Conservation (phyloP, 2,113 vertebrate genomes). For the Ceratotherium simum region DNA sequence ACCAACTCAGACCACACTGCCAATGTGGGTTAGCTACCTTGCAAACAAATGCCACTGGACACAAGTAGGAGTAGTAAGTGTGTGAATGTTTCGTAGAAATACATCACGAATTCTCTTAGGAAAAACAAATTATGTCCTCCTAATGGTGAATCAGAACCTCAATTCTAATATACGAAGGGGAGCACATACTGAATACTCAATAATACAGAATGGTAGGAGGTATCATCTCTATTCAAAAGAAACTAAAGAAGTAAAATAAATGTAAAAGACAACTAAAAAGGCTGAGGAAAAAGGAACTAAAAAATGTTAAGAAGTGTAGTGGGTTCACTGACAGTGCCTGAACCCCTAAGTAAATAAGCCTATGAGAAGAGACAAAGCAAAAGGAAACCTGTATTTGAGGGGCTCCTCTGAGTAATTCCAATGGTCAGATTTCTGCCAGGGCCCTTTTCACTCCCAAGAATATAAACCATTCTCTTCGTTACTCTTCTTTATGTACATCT, state of each 20-base stretch:
- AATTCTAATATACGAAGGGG: neutral
- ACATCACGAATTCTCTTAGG: neutral
- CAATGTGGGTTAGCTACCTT: neutral
- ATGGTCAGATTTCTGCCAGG: neutral
- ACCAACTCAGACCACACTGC: neutral
- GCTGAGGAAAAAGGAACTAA: neutral
- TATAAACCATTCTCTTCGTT: neutral
- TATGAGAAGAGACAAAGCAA: neutral
- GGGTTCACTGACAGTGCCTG: neutral
- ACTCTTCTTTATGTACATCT: neutral
- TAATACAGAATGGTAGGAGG: neutral
- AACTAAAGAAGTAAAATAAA: slow-evolving; percentile 43
- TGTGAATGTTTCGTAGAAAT: neutral
- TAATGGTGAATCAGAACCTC: neutral
- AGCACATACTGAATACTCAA: neutral
- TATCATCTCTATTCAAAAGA: slow-evolving; percentile 3
- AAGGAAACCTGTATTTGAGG: neutral
- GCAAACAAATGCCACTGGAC: neutral
- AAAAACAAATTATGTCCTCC: slow-evolving; percentile 20
- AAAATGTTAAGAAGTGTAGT: neutral
- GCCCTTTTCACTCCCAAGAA: neutral
- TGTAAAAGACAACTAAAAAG: neutral
- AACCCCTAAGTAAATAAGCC: neutral
- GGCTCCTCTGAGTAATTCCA: neutral
- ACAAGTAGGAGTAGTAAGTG: neutral